These are phyloP conservation scores for Pammene fasciana DNA, from an alignment of 2,888 invertebrate species.

Conservation along the genomic window DNA sequence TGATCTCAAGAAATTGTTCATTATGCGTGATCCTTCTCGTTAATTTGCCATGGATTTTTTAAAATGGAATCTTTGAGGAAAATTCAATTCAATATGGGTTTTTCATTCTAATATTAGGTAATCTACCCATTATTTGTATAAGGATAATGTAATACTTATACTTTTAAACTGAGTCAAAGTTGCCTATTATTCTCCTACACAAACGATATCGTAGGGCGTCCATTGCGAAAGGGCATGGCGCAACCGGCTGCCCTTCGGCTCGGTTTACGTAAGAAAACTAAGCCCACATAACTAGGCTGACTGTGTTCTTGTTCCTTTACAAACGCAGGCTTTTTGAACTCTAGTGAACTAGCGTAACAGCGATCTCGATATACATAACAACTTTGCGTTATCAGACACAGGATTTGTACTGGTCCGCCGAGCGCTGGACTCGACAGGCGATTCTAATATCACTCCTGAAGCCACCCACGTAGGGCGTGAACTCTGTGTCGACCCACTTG, in stretches of 20 bases:
- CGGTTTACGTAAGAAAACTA: conserved; percentile 69
- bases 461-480: conserved; percentile 72
- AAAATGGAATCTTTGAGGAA: background rate
- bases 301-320: background rate
- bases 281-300: conserved; percentile 70
- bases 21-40: too few species aligned
- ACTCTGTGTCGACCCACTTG: conserved; percentile 74
- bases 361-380: background rate
- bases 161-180: conserved; percentile 29
- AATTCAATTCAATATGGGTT: background rate
- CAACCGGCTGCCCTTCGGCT: conserved; percentile 78
- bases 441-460: conserved; percentile 31
- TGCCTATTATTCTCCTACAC: conserved; percentile 46
- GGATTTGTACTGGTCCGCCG: background rate
- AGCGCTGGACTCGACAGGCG: background rate
- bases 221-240: conserved; percentile 70
- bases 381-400: background rate
- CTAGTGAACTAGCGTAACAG: background rate
- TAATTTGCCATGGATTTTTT: too few species aligned
- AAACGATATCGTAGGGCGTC: conserved; percentile 58
- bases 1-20: background rate
- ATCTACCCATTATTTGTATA: background rate
- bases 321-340: background rate
- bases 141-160: conserved; percentile 2
- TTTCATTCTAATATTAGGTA: background rate